Evolutionary conservation across 2,888 invertebrate genomes (phyloP).

Genomic region (Mesopsocus fuscifrons): DNA sequence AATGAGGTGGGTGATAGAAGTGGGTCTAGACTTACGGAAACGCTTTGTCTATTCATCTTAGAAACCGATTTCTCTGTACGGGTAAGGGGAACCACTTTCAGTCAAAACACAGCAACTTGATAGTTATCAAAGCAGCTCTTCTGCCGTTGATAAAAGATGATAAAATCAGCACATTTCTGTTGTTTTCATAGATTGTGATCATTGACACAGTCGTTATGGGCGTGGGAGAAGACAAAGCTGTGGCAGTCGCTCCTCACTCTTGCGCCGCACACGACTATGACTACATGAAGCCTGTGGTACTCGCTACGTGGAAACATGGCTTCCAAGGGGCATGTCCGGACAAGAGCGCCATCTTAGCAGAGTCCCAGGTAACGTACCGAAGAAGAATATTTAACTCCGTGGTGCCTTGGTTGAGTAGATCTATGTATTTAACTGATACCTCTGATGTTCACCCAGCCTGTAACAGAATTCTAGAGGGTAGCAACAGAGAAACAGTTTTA

Average conservation of each 20-base stretch:
- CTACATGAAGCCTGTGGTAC: slow-evolving; percentile 78
- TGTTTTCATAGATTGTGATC: slow-evolving; percentile 54
- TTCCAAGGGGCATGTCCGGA: slow-evolving; percentile 91
- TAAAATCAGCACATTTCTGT: neutral
- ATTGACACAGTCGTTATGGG: slow-evolving; percentile 74
- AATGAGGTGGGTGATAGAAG: slow-evolving; percentile 46
- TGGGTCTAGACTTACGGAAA: slow-evolving; percentile 4
- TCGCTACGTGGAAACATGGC: slow-evolving; percentile 88
- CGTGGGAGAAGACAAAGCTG: slow-evolving; percentile 57
- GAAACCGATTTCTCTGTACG: slow-evolving; percentile 8
- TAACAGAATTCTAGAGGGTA: no score
- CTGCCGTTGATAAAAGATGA: no score
- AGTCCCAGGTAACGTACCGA: slow-evolving; percentile 65
- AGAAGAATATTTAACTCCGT: no score
- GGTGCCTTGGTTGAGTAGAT: no score
- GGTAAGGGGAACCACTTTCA: no score
- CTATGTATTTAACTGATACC: no score
- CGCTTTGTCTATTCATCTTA: slow-evolving; percentile 1
- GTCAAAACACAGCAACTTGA: no score
- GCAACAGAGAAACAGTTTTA: no score
- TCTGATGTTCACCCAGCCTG: no score
- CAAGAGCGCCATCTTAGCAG: slow-evolving; percentile 72
- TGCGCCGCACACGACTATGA: slow-evolving; percentile 82
- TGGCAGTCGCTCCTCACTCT: slow-evolving; percentile 46
- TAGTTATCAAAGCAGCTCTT: no score